Evolutionary conservation across 2,113 vertebrate species (phyloP), one percentile per base, ranked within the genome.

Genomic region (Podarcis cretensis): DNA sequence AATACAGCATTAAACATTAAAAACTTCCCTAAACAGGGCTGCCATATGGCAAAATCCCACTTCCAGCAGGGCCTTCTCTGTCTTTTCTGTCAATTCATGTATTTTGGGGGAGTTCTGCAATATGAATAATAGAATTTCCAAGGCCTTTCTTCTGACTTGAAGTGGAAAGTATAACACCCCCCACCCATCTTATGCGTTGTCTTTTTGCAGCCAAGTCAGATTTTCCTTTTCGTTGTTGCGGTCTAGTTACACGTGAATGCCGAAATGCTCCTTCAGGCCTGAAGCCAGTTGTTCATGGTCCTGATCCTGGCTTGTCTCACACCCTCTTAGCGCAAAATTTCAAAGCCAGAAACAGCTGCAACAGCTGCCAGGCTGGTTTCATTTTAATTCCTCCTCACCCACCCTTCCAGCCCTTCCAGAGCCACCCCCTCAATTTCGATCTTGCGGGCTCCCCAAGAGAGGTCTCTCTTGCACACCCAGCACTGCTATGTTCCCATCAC

Each of bases 401-500:
- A 40, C 69, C n/a, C 0, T 0, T 63, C 9, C 59, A n/a, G 76
- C 30, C 69, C 57, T 10, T 16, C 0, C 32, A 54, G 81, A 59
- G 21, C 0, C 16, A 27, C 16, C 66, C 14, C 27, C 18, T 43
- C 78, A 0, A 2, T 21, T 73, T 37, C 7, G 40, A 68, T n/a
- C 68, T 57, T 43, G 1, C 2, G 3, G 4, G 65, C 27, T 83
- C 7, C 69, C 3, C 9, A n/a, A 25, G 66, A 6, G 68, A 91
- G 0, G 27, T 43, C 18, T 74, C 30, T 35, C 59, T 0, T 66
- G 0, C 43, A 32, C 75, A 4, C 1, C 43, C 76, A 48, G 2
- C 0, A 16, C 63, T 1, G 0, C 68, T 65, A 4, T 1, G 25
- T 8, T 91, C 81, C 0, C 0, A 32, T 63, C 77, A 21, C 0